phyloP scores from a whole-genome alignment of 2,888 invertebrate genomes.

The Xanthorhoe designata region DNA sequence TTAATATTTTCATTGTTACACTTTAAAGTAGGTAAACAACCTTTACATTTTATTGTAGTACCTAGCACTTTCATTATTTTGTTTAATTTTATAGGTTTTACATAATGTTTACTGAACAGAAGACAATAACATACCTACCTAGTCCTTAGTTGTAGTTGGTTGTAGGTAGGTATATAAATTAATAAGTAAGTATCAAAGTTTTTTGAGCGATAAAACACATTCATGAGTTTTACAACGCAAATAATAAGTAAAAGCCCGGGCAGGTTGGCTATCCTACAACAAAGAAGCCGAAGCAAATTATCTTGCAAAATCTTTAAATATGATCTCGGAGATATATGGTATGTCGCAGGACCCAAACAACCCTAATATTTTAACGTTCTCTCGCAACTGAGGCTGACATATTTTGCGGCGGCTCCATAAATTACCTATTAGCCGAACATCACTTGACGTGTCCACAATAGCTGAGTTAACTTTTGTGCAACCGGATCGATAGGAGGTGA shows the following conservation, averaged over 20 bases:
- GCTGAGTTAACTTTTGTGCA: slow-evolving; percentile 81
- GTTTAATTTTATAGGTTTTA: neutral
- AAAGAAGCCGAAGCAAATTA: slow-evolving; percentile 66
- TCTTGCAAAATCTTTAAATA: slow-evolving; percentile 69
- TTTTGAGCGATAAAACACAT: neutral
- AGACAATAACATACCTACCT: no score
- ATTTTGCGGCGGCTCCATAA: slow-evolving; percentile 75
- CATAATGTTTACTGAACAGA: neutral
- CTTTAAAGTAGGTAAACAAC: slow-evolving; percentile 4
- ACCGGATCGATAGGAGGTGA: slow-evolving; percentile 62
- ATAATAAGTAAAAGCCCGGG: slow-evolving; percentile 25
- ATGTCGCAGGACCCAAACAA: slow-evolving; percentile 65
- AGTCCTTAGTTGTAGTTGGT: no score
- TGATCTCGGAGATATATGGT: slow-evolving; percentile 60
- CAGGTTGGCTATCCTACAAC: slow-evolving; percentile 42
- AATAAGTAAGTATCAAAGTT: no score
- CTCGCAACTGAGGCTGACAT: slow-evolving; percentile 61
- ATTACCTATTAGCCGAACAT: slow-evolving; percentile 83
- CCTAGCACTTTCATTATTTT: slow-evolving; percentile 18
- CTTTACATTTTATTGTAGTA: slow-evolving; percentile 23
- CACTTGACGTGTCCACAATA: slow-evolving; percentile 80
- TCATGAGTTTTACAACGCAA: slow-evolving; percentile 26
- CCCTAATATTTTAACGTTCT: slow-evolving; percentile 78
- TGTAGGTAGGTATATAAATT: no score
- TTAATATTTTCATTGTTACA: slow-evolving; percentile 16